Evolutionary conservation across 2,113 vertebrate genomes (phyloP), one percentile per base, ranked within the genome.

Genomic region (Grammomys surdaster): DNA sequence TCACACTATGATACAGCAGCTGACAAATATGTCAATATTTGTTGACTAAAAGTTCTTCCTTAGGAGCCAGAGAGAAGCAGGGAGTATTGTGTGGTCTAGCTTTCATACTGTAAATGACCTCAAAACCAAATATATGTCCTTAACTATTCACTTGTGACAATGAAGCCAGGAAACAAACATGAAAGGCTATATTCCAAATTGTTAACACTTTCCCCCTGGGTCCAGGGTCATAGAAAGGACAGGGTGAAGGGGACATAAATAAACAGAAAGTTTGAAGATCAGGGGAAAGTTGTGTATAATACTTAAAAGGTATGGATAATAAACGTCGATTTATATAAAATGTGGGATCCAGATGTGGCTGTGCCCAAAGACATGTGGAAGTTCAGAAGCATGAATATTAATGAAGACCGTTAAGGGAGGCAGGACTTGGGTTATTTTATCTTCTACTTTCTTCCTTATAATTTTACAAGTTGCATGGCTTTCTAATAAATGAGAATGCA

Each of bases 401-500:
- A 91, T 46, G 80, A 84, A 77, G n/a, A 54, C 22, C 48, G 40
- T 70, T 77, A 84, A 14, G 36, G 13, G 19, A 48, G 14, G 13
- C 72, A 22, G 19, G 78, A 81, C 31, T 93, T 88, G 51, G 94
- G 76, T 7, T 20, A 81, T 46, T 46, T 85, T 73, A 22, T 70
- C 46, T 87, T 91, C n/a, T 84, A 36, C 54, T 85, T 88, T 69
- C 28, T 93, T 63, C 65, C 80, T 91, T 91, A 63, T 85, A 84
- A 94, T 94, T 78, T 73, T 33, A 73, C 75, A 28, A 95, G 76
- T 84, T 88, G n/a, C 54, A 84, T 84, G 40, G 81, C 73, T 89
- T 94, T 94, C 31, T 92, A 89, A 76, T 77, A 93, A 88, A 78
- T 20, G 88, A 60, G 84, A 93, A 89, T 86, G 20, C 46, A 60